phyloP scores from a whole-genome alignment of 2,113 vertebrate genomes.

The Gobio gobio region DNA sequence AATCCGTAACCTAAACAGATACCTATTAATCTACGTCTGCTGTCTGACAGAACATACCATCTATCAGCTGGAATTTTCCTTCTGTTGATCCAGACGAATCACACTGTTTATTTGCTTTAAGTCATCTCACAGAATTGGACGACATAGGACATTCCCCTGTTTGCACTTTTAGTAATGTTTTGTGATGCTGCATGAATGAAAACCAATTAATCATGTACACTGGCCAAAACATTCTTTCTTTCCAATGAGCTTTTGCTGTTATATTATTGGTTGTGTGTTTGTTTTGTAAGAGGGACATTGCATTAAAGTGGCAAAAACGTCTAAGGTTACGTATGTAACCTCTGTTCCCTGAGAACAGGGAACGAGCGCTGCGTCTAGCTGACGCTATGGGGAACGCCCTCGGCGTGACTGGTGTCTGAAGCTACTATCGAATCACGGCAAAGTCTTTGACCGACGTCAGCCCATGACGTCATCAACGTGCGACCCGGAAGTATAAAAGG shows the following conservation, averaged over 20 bases:
- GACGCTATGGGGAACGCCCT: too few species aligned
- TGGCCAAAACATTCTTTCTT: slow-evolving; percentile 30
- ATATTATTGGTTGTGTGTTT: slow-evolving; percentile 34
- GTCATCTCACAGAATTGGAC: background rate
- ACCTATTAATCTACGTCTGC: background rate
- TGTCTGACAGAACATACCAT: slow-evolving; percentile 35
- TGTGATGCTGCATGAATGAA: slow-evolving; percentile 31
- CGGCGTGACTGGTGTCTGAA: too few species aligned
- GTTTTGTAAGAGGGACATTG: background rate
- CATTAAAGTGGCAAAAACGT: background rate
- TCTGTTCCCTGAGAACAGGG: too few species aligned
- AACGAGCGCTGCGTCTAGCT: too few species aligned
- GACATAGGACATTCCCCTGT: slow-evolving; percentile 25
- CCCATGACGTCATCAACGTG: too few species aligned
- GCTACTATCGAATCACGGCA: too few species aligned
- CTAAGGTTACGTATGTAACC: too few species aligned
- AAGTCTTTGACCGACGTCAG: too few species aligned
- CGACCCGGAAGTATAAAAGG: too few species aligned
- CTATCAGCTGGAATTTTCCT: slow-evolving; percentile 27
- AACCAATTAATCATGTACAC: slow-evolving; percentile 46
- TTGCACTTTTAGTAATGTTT: slow-evolving; percentile 25
- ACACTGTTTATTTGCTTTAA: slow-evolving; percentile 36
- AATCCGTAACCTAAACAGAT: slow-evolving; percentile 7
- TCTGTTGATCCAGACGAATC: slow-evolving; percentile 28
- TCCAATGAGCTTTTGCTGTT: slow-evolving; percentile 13